phyloP scores from a whole-genome alignment of 2,888 invertebrate genomes.

The Drosophila differens region DNA sequence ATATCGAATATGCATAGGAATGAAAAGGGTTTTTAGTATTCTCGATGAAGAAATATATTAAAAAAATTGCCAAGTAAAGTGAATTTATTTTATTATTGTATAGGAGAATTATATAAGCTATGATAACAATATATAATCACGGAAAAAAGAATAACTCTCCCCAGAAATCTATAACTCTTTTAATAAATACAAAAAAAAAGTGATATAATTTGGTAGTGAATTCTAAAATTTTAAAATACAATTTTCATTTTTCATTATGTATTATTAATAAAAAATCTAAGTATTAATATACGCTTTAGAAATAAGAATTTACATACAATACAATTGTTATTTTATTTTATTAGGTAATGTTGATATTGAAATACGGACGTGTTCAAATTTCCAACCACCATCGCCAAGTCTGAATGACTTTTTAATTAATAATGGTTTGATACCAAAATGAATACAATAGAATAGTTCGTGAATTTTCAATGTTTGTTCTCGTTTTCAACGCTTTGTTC shows the following conservation, averaged over 20 bases:
- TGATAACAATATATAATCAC: neutral
- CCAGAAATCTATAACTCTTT: neutral
- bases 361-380: too few relatives aligned
- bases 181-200: neutral
- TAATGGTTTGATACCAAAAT: too few relatives aligned
- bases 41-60: neutral
- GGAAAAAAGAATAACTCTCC: too few relatives aligned
- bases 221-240: neutral
- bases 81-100: neutral
- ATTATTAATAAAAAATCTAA: too few relatives aligned
- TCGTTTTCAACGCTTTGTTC: neutral
- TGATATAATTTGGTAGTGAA: neutral
- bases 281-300: neutral
- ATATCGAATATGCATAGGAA: neutral
- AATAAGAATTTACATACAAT: too few relatives aligned
- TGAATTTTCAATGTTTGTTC: too few relatives aligned
- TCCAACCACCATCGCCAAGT: too few relatives aligned
- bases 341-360: too few relatives aligned
- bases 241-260: too few relatives aligned
- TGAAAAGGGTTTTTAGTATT: slow-evolving; percentile 3
- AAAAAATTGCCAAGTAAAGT: neutral
- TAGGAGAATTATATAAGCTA: neutral
- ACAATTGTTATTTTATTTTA: too few relatives aligned
- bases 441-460: too few relatives aligned
- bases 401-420: too few relatives aligned